Percentiles rank a stretch among this genome's conserved stretches.
These are phyloP conservation scores for Tinea semifulvella DNA, from an alignment of 2,888 invertebrate genomes.

Conservation along the genomic window DNA sequence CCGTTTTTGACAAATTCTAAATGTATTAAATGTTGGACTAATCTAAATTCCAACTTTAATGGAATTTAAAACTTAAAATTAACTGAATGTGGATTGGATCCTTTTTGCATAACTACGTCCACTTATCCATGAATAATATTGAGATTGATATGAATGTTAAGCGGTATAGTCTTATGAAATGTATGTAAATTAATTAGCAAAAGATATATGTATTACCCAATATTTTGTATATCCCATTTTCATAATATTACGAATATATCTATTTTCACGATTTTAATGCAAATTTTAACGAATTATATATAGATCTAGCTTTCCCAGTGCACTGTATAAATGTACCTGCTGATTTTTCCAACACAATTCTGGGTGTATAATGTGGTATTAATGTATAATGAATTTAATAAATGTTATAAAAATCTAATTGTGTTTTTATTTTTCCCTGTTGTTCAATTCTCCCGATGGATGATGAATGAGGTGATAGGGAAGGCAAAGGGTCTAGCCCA, in stretches of 20 bases:
- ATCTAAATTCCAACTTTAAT: no score
- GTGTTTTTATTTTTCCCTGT: no score
- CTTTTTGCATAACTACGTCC: no score
- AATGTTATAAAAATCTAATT: conserved; percentile 40
- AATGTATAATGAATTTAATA: conserved; percentile 42
- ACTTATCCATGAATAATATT: no score
- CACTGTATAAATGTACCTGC: conserved; percentile 1
- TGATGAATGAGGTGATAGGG: no score
- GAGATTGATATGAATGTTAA: neutral
- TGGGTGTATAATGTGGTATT: conserved; percentile 14
- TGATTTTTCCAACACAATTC: conserved; percentile 6
- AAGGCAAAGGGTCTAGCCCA: no score
- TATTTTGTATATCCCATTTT: conserved; percentile 9
- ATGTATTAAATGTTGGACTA: no score
- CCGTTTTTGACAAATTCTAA: no score
- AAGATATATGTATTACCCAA: neutral
- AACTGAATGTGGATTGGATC: no score
- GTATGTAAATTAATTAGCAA: neutral
- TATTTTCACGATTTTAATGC: conserved; percentile 1
- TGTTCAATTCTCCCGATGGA: no score
- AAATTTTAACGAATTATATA: neutral
- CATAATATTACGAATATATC: neutral
- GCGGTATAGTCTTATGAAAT: conserved; percentile 2
- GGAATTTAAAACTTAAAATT: no score
- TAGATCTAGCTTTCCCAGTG: conserved; percentile 1